phyloP scores from a whole-genome alignment of 1,140 invertebrate genomes.

The Mylabris phalerata region DNA sequence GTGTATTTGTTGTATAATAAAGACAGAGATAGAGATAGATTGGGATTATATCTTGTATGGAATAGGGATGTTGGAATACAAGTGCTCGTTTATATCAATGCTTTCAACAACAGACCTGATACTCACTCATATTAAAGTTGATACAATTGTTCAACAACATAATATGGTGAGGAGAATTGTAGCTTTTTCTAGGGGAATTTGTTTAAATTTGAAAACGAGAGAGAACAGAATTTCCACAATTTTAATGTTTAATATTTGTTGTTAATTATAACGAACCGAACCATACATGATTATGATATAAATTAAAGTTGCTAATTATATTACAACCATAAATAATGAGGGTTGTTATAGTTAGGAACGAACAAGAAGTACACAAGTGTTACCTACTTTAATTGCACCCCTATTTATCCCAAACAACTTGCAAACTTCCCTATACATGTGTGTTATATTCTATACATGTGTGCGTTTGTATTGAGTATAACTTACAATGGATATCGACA shows the following conservation, averaged over 20 bases:
- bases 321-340: conserved; percentile 31
- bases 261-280: not conserved
- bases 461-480: no score
- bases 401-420: conserved; percentile 25
- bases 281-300: conserved; percentile 30
- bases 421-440: conserved; percentile 7
- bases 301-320: conserved; percentile 32
- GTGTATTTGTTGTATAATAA: no score
- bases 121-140: conserved; percentile 10
- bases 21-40: not conserved
- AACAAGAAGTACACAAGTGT: conserved; percentile 28
- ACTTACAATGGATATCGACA: conserved; percentile 12
- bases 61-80: conserved; percentile 7
- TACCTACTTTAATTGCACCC: conserved; percentile 30
- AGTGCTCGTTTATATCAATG: conserved; percentile 17
- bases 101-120: conserved; percentile 14
- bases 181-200: not conserved
- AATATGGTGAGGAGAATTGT: no score
- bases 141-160: conserved; percentile 16
- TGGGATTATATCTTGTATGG: conserved; percentile 12
- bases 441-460: no score
- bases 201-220: not conserved
- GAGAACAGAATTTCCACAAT: not conserved
- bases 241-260: not conserved
- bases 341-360: conserved; percentile 23